Evolutionary conservation across 2,888 invertebrate genomes (phyloP).

Genomic region (Meteorus cinctellus): DNA sequence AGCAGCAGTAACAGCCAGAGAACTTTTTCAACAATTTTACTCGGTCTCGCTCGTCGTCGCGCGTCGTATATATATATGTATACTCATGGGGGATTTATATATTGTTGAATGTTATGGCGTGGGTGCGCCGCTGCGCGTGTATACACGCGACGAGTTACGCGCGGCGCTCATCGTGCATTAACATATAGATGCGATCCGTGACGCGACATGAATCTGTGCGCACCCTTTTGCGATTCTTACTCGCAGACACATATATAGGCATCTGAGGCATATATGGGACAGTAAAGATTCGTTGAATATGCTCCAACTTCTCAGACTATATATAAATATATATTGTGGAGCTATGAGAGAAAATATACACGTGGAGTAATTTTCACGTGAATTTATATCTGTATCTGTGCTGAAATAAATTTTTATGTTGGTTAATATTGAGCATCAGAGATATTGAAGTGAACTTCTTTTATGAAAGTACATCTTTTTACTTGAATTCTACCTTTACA

Average conservation of each 20-base stretch:
- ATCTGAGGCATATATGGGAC: not conserved
- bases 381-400: not conserved
- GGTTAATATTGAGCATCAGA: no score
- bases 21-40: constrained; percentile 42
- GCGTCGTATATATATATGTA: constrained; percentile 20
- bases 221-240: constrained; percentile 14
- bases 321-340: not conserved
- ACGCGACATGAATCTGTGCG: constrained; percentile 56
- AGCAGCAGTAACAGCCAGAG: constrained; percentile 7
- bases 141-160: constrained; percentile 58
- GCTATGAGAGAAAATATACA: not conserved
- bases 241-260: not conserved
- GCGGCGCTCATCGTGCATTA: constrained; percentile 60
- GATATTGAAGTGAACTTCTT: no score
- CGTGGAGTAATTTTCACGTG: not conserved
- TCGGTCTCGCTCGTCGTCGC: constrained; percentile 37
- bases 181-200: constrained; percentile 69
- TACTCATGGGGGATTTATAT: constrained; percentile 15
- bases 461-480: no score
- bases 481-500: no score
- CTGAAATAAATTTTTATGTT: not conserved
- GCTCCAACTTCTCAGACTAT: not conserved
- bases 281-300: not conserved
- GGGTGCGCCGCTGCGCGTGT: constrained; percentile 43
- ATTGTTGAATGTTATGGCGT: constrained; percentile 37